Base-by-base conservation (phyloP, 2,888 invertebrate species). In the Amphipoea lucens region DNA sequence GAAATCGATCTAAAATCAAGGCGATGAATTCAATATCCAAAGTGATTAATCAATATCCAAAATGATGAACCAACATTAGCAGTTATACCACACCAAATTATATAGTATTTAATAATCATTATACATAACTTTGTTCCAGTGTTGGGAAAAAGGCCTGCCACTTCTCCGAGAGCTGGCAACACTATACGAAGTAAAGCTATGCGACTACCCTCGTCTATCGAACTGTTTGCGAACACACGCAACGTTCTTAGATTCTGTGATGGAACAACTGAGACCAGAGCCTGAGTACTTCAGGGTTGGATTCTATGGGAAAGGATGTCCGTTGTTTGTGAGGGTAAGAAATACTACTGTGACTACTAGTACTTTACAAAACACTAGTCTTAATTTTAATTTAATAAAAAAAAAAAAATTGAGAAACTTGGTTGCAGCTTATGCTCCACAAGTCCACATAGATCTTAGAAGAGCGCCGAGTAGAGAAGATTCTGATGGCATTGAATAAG, bases 91-190 rank as follows among this genome's bases (percentile, higher is more conserved):
- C 51, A 51, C 51, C 5, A 51, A 7, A 54, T n/a, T n/a, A n/a
- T 20, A 54, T 54, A 54, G 54, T 20, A 54, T 20, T 54, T 9
- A 48, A 23, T 12, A 60, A n/a, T 63, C 1, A 57, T 57, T 9
- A 51, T 17, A 51, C 14, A 62, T 62, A 62, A 62, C 63, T 63
- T 75, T 67, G 3, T 76, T 78, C 60, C 93, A 98, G 98, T 98
- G 99, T 90, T 99, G 99, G 99, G 99, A 99, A 93, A 99, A 99
- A 95, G 99, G 99, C 1, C 98, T 99, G 62, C 99, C 99, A 0
- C 94, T 99, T 63, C 98, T 99, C 88, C 99, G 99, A 91, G 99
- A 99, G 93, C 95, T 99, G 84, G 99, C 98, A 0, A 97, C 98
- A 20, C 96, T 99, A 2, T 99, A 99, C 94, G 99, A 99, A 95